Base-by-base conservation (phyloP, 1,140 invertebrate species). In the Lasioglossum baleicum region DNA sequence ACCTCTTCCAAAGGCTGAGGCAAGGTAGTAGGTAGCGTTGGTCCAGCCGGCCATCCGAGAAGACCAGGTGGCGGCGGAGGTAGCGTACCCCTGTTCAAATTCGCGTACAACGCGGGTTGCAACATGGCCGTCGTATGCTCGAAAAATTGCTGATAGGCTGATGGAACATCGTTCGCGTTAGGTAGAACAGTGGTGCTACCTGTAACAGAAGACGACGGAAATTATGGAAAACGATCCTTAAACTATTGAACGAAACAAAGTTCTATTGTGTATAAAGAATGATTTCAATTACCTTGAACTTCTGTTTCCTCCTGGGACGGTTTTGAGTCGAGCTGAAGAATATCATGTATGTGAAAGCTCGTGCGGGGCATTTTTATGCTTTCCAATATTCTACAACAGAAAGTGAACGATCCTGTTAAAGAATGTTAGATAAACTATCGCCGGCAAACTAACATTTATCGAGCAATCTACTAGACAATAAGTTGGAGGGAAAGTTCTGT, bases 271-370 rank as follows among this genome's bases (percentile, higher is more conserved):
- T 35, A 44, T 11, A 11, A 44, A 11, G 11, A 44, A 44, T 44
- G 1, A 44, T 44, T 15, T 51, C 15, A 15, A 5, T 75, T 82
- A 92, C 92, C 91, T 88, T 88, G 88, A 35, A 90, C 88, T 11
- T 91, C 90, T 0, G 85, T 75, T 51, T 90, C 92, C 31, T 90
- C 90, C 35, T 86, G 83, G 8, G 87, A 87, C 35, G 92, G 90
- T 63, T 93, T 93, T 0, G 89, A 81, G 22, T 93, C 94, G 78
- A 96, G 89, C 40, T 96, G 96, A 63, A 96, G 90, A 83, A 96
- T 96, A 87, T 96, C 96, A 70, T 95, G 96, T 85, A 96, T 96
- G 88, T 96, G 95, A 86, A 96, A 96, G 53, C 96, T 95, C 0
- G 95, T 94, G 58, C 96, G 88, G 17, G 92, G 93, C 90, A 94